A percentile compares a stretch with the other conserved stretches of the same genome.
Evolutionary conservation across 2,797 vertebrate genomes (phyloP).

Genomic region (Semotilus atromaculatus): DNA sequence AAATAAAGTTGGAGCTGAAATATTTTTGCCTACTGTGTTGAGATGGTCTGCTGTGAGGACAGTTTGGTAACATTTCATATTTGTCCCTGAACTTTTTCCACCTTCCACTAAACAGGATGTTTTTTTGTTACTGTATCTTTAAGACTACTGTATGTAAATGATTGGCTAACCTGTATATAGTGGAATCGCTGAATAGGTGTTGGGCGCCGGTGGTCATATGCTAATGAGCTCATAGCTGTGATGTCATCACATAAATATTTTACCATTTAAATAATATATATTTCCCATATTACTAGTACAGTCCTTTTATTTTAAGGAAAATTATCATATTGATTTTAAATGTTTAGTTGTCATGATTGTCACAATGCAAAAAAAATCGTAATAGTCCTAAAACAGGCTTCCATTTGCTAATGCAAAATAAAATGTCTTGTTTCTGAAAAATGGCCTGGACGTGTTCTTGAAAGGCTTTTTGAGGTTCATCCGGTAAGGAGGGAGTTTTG

Average conservation of each 20-base stretch:
- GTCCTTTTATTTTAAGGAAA: not conserved
- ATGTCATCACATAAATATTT: not conserved
- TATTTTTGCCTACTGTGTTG: constrained; percentile 4
- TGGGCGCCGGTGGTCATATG: not conserved
- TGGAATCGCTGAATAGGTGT: not conserved
- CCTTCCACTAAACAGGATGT: not conserved
- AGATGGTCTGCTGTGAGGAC: not conserved
- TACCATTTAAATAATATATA: not conserved
- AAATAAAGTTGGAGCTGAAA: not conserved
- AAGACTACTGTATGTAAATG: constrained; percentile 4
- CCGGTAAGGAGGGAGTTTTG: not conserved
- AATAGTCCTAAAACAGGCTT: not conserved
- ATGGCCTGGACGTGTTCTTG: not conserved
- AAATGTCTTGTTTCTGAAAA: not conserved
- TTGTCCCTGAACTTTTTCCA: not conserved
- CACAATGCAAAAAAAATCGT: too few species aligned
- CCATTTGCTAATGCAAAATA: not conserved
- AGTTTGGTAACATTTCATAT: not conserved
- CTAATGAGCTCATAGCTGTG: not conserved
- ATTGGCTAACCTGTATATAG: not conserved
- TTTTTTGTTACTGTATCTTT: not conserved
- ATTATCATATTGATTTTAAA: not conserved
- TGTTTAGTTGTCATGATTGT: not conserved
- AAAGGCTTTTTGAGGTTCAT: not conserved
- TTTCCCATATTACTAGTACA: not conserved